These are phyloP conservation scores for Epicauta chinensis DNA, from an alignment of 1,140 invertebrate genomes.

Conservation along the genomic window DNA sequence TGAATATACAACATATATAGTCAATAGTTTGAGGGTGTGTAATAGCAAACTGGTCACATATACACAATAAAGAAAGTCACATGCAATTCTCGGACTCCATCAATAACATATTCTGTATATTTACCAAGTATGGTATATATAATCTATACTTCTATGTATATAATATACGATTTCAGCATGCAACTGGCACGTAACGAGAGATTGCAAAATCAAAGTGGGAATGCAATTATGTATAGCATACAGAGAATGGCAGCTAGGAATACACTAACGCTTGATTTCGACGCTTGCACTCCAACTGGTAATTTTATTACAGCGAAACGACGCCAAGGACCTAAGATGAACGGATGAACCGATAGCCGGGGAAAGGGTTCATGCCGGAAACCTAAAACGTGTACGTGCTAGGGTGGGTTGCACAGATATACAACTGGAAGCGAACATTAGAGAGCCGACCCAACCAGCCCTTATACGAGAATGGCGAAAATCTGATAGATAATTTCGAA, in stretches of 20 bases:
- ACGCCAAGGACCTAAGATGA: conserved; percentile 8
- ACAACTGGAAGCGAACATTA: too few species aligned
- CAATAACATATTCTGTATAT: neutral
- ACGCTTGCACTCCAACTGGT: conserved; percentile 1
- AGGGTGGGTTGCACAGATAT: too few species aligned
- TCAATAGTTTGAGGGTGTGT: too few species aligned
- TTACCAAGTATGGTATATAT: too few species aligned
- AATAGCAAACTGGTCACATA: neutral
- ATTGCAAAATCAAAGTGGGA: conserved; percentile 12
- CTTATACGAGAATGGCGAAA: too few species aligned
- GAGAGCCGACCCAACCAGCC: too few species aligned
- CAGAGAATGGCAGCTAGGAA: conserved; percentile 4
- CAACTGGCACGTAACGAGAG: conserved; percentile 4
- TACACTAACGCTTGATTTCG: too few species aligned
- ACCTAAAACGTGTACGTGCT: conserved; percentile 12
- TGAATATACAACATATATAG: too few species aligned
- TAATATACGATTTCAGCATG: too few species aligned
- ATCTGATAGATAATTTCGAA: too few species aligned
- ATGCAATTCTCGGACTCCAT: conserved; percentile 1
- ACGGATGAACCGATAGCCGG: conserved; percentile 16
- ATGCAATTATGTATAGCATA: conserved; percentile 13
- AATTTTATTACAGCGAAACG: conserved; percentile 14
- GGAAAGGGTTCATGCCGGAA: conserved; percentile 13
- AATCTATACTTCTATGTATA: too few species aligned
- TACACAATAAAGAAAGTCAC: neutral